These are phyloP conservation scores for Ennomos fuscantarius DNA, from an alignment of 2,888 invertebrate genomes.

Conservation along the genomic window DNA sequence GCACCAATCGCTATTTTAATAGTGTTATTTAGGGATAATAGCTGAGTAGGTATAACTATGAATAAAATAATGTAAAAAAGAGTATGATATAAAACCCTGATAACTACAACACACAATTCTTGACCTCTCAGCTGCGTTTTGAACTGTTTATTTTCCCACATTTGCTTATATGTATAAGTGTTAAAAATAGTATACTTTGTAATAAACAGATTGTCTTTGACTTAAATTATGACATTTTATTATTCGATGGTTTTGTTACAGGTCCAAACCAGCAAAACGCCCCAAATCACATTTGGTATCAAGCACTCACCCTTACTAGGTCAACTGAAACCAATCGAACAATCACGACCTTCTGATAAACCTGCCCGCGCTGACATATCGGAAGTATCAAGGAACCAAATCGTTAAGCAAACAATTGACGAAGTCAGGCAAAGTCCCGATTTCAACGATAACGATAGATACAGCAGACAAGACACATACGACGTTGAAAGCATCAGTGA, in stretches of 20 bases:
- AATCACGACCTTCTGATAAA: slow-evolving; percentile 46
- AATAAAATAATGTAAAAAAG: no score
- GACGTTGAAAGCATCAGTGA: slow-evolving; percentile 44
- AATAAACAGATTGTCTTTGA: no score
- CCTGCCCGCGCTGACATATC: slow-evolving; percentile 13
- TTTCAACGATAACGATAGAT: slow-evolving; percentile 42
- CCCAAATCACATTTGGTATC: slow-evolving; percentile 91
- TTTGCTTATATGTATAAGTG: no score
- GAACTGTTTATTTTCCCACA: no score
- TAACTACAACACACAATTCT: no score
- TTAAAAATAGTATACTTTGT: no score
- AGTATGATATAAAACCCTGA: no score
- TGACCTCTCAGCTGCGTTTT: no score
- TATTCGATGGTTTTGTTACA: slow-evolving; percentile 44
- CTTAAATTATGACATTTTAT: no score
- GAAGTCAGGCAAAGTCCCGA: slow-evolving; percentile 33
- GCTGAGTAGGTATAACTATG: no score
- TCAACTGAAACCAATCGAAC: slow-evolving; percentile 69
- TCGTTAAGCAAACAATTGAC: slow-evolving; percentile 25
- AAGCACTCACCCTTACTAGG: slow-evolving; percentile 92
- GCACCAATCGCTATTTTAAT: no score
- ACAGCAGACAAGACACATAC: slow-evolving; percentile 41
- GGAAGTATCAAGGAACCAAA: slow-evolving; percentile 24
- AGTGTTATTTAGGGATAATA: no score
- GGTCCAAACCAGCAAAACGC: slow-evolving; percentile 71